Percentiles rank a stretch among this genome's conserved stretches.
Conservation (phyloP, 2,797 vertebrate genomes). For the Betta splendens region DNA sequence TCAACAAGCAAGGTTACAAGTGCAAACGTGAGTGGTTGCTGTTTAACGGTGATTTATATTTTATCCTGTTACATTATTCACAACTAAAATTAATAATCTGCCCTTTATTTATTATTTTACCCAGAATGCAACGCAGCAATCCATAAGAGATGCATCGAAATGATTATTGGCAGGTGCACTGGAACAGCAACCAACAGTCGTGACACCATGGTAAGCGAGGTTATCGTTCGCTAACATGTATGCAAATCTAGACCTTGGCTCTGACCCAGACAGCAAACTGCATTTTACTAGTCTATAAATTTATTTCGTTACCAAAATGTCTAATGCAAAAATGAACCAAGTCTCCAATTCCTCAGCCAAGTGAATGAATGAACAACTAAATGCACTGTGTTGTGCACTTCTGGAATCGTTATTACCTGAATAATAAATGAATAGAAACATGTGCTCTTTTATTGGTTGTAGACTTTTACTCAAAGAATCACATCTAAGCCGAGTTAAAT, state of each 20-base stretch:
- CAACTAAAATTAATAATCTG: constrained; percentile 2
- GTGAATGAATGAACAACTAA: constrained; percentile 4
- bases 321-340: no score
- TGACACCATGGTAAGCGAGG: constrained; percentile 83
- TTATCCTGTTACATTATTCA: not conserved
- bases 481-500: constrained; percentile 4
- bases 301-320: not conserved
- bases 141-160: constrained; percentile 98
- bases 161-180: constrained; percentile 95
- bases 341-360: not conserved
- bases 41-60: not conserved
- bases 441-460: constrained; percentile 1
- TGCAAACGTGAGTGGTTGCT: constrained; percentile 91
- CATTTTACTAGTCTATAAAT: no score
- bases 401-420: not conserved
- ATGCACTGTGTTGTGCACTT: not conserved
- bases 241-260: not conserved
- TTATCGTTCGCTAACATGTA: constrained; percentile 3
- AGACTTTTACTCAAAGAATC: not conserved
- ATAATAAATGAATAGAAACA: not conserved
- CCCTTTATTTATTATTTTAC: constrained; percentile 52
- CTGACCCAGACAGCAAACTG: no score
- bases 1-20: constrained; percentile 99
- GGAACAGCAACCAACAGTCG: constrained; percentile 95
- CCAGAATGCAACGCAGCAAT: constrained; percentile 98